Percentiles rank a stretch among this genome's conserved stretches.
phyloP scores from a whole-genome alignment of 1,140 invertebrate species.

The Microplitis mediator region DNA sequence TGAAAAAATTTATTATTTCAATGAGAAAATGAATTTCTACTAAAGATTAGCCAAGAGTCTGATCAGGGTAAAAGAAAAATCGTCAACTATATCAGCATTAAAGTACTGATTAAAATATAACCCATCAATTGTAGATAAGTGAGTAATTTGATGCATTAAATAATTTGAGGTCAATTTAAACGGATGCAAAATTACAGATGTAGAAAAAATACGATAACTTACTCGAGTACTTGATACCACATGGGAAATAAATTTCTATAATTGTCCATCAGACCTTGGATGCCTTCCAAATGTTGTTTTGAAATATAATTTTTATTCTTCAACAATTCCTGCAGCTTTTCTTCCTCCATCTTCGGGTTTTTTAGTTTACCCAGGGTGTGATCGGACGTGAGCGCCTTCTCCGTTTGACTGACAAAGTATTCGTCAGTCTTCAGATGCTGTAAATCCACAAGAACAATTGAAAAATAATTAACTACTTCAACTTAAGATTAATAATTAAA shows the following conservation, averaged over 20 bases:
- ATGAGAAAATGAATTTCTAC: no score
- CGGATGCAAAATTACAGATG: not conserved
- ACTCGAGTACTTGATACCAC: constrained; percentile 57
- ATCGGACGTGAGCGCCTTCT: constrained; percentile 75
- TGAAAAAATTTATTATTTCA: no score
- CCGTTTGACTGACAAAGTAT: constrained; percentile 56
- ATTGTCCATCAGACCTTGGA: constrained; percentile 52
- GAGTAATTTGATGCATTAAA: no score
- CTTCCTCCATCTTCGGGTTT: constrained; percentile 72
- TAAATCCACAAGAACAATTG: constrained; percentile 26
- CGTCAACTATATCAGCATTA: no score
- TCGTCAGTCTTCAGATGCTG: constrained; percentile 52
- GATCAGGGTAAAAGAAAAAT: no score
- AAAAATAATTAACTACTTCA: constrained; percentile 13
- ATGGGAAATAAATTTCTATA: constrained; percentile 41
- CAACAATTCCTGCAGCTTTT: constrained; percentile 68
- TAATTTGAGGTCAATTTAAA: not conserved
- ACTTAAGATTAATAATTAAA: constrained; percentile 13
- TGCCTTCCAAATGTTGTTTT: constrained; percentile 63
- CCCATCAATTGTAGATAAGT: no score
- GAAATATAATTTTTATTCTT: constrained; percentile 63
- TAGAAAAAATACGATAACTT: constrained; percentile 28
- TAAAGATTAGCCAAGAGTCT: no score
- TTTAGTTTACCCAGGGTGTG: constrained; percentile 79
- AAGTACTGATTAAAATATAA: no score